Conservation (phyloP, 2,113 vertebrate species). For the Gallinago jamesoni region DNA sequence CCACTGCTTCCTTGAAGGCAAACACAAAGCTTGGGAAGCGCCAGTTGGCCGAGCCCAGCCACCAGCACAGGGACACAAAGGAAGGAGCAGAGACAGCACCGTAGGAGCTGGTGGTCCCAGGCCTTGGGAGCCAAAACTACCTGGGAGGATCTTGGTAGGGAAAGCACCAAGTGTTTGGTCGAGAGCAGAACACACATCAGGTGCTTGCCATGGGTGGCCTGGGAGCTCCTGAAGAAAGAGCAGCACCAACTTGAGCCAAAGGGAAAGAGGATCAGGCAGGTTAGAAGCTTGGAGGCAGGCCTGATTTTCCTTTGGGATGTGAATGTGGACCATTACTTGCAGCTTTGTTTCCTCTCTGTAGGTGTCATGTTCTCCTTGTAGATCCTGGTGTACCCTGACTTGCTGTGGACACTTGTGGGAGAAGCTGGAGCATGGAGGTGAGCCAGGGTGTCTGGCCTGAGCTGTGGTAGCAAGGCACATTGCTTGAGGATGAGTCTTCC, state of each 20-base stretch:
- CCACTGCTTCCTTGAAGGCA: background rate
- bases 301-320: background rate
- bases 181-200: fast-evolving
- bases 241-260: background rate
- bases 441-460: background rate
- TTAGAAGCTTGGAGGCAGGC: background rate
- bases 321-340: background rate
- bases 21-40: background rate
- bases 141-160: background rate
- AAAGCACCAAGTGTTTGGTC: background rate
- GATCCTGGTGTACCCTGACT: background rate
- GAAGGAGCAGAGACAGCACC: background rate
- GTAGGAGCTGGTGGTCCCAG: background rate
- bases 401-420: background rate
- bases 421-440: background rate
- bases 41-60: fast-evolving
- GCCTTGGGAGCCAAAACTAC: background rate
- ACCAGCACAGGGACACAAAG: background rate
- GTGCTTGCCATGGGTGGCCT: background rate
- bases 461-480: background rate
- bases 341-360: background rate
- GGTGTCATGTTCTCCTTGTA: background rate
- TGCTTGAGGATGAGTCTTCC: background rate
- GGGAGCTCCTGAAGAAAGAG: background rate
- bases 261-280: background rate